Evolutionary conservation across 2,797 vertebrate genomes (phyloP).

Genomic region (Iguana delicatissima): DNA sequence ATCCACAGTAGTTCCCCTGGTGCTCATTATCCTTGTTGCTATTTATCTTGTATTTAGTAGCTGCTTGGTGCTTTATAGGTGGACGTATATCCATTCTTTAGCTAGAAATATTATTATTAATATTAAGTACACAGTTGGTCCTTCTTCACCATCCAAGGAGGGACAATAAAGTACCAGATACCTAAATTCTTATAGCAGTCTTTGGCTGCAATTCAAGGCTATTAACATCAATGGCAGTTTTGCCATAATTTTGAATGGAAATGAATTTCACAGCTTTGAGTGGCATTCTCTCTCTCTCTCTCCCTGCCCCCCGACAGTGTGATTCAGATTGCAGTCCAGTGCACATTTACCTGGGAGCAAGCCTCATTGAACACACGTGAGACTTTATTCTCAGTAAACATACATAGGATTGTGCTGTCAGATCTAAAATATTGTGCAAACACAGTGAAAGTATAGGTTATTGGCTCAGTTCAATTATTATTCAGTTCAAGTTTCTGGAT

Average conservation of each 20-base stretch:
- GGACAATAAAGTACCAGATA: conserved; percentile 12
- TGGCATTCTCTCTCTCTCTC: neutral
- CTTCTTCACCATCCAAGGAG: neutral
- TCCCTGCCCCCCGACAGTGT: neutral
- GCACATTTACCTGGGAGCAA: neutral
- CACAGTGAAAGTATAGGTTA: neutral
- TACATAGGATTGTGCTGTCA: neutral
- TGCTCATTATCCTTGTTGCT: conserved; percentile 11
- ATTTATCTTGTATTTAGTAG: conserved; percentile 44
- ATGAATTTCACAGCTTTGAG: conserved; percentile 1
- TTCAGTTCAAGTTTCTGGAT: too few species aligned
- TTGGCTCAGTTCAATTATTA: neutral
- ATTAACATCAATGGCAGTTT: conserved; percentile 14
- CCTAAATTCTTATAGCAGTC: conserved; percentile 20
- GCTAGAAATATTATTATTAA: conserved; percentile 10
- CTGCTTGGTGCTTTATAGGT: neutral
- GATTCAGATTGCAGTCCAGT: neutral
- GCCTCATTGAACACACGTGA: neutral
- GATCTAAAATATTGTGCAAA: neutral
- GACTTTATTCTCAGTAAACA: neutral
- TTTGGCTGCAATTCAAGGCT: neutral
- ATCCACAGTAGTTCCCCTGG: neutral
- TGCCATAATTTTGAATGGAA: conserved; percentile 22
- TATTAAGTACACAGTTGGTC: neutral
- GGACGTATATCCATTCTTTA: neutral